phyloP scores from a whole-genome alignment of 35 echinoderm and acorn worm species.

The Apostichopus japonicus region DNA sequence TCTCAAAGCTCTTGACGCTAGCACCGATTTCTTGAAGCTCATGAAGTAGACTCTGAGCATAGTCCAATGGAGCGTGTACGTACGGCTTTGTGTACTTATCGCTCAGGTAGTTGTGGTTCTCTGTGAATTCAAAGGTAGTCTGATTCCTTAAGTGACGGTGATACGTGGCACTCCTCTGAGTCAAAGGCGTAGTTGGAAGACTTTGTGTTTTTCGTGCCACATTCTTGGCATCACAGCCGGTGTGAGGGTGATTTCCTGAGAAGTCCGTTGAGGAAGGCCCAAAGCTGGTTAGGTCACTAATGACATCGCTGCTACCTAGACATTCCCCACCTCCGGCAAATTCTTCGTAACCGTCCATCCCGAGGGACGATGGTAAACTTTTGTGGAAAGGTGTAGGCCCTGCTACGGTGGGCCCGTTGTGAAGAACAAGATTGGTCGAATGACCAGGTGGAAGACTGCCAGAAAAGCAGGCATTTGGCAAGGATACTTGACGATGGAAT shows the following conservation, averaged over 20 bases:
- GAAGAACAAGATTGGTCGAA: neutral
- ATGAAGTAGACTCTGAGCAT: slow-evolving; percentile 84
- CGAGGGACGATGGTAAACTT: slow-evolving; percentile 32
- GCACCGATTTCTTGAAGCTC: slow-evolving; percentile 88
- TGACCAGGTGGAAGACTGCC: slow-evolving; percentile 47
- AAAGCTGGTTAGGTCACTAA: slow-evolving; percentile 34
- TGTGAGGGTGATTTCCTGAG: slow-evolving; percentile 25
- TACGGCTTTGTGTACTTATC: slow-evolving; percentile 75
- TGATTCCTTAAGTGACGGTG: slow-evolving; percentile 35
- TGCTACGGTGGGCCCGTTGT: neutral
- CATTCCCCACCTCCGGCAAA: slow-evolving; percentile 44
- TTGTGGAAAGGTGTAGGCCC: slow-evolving; percentile 1
- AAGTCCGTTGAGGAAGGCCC: neutral
- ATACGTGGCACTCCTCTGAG: slow-evolving; percentile 45
- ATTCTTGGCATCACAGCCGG: neutral
- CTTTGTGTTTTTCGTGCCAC: slow-evolving; percentile 50
- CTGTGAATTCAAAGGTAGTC: slow-evolving; percentile 42
- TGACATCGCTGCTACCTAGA: slow-evolving; percentile 16
- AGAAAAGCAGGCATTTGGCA: slow-evolving; percentile 44
- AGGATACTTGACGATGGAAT: slow-evolving; percentile 50
- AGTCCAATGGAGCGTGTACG: slow-evolving; percentile 89
- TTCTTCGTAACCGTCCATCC: neutral
- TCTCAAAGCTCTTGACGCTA: slow-evolving; percentile 92
- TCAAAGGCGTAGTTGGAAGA: slow-evolving; percentile 56
- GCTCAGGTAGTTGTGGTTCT: slow-evolving; percentile 44